phyloP scores from a whole-genome alignment of 2,113 vertebrate genomes.

The Pelusios castaneus region DNA sequence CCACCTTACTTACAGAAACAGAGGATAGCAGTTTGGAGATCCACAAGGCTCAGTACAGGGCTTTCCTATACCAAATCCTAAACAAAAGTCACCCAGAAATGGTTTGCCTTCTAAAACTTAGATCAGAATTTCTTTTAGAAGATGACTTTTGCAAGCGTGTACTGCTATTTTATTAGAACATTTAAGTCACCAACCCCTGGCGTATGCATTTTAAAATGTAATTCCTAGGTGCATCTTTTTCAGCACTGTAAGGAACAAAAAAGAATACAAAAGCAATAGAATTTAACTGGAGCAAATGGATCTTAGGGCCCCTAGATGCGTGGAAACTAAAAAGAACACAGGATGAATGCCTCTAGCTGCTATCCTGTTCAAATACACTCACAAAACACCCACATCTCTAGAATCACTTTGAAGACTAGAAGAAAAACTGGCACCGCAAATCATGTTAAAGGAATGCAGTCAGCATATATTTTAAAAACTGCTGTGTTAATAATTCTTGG shows the following conservation, averaged over 20 bases:
- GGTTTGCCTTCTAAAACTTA: constrained; percentile 15
- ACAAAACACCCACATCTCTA: background rate
- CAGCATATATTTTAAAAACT: background rate
- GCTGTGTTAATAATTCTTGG: background rate
- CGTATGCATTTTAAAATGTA: background rate
- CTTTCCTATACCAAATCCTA: background rate
- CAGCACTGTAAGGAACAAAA: background rate
- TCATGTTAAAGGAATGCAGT: background rate
- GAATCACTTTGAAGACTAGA: background rate
- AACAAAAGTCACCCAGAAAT: background rate
- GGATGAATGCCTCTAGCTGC: background rate
- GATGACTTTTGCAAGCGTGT: background rate
- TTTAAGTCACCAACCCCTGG: background rate
- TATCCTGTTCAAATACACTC: background rate
- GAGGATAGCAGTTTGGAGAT: background rate
- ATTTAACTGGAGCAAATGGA: background rate
- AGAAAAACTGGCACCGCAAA: background rate
- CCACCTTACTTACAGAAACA: background rate
- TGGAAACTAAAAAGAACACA: background rate
- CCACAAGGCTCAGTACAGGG: background rate
- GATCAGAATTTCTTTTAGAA: background rate
- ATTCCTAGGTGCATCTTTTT: background rate
- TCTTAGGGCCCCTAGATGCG: background rate
- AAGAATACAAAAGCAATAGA: background rate
- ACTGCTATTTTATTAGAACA: background rate